Evolutionary conservation across 2,113 vertebrate genomes (phyloP).

Genomic region (Syngnathoides biaculeatus): DNA sequence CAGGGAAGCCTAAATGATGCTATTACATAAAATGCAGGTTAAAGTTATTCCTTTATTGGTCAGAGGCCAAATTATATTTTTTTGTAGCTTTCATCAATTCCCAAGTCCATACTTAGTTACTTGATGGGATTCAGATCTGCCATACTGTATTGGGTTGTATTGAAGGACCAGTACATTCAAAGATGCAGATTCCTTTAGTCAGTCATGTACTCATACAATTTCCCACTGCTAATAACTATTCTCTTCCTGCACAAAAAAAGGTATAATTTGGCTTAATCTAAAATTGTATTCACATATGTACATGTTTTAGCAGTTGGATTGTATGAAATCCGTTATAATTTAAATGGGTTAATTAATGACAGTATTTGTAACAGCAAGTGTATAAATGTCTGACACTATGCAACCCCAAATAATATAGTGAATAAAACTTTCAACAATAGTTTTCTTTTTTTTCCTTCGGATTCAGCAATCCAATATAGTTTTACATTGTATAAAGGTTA

Average conservation of each 20-base stretch:
- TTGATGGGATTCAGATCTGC: background rate
- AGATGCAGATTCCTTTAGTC: background rate
- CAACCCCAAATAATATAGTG: background rate
- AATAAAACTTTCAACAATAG: background rate
- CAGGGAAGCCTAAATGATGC: background rate
- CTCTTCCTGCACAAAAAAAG: background rate
- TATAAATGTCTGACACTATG: background rate
- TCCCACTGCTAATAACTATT: background rate
- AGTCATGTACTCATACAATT: background rate
- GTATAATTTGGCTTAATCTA: background rate
- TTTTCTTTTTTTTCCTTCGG: background rate
- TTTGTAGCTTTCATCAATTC: background rate
- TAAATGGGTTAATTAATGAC: no score
- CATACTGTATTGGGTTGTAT: background rate
- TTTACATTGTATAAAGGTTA: background rate
- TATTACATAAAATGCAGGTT: background rate
- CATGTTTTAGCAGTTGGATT: background rate
- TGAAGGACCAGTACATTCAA: background rate
- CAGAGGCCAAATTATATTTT: background rate
- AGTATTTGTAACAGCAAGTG: background rate
- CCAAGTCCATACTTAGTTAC: background rate
- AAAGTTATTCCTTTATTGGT: background rate
- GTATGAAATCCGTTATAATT: background rate
- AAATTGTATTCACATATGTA: constrained; percentile 3
- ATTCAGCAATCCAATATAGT: background rate